phyloP scores from a whole-genome alignment of 2,113 vertebrate genomes.

The Microtus oregoni region DNA sequence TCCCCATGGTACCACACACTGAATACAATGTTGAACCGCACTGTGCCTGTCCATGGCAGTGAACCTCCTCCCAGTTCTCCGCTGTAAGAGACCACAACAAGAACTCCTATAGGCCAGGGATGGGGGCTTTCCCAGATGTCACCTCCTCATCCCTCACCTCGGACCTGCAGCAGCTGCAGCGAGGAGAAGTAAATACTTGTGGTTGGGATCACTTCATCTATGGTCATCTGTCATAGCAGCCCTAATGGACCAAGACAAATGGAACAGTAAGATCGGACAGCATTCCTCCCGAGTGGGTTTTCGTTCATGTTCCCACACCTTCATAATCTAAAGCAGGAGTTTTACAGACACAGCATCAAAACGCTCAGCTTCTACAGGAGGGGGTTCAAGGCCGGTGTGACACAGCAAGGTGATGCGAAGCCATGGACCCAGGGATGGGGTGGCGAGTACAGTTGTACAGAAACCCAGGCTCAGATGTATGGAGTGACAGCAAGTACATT shows the following conservation, averaged over 20 bases:
- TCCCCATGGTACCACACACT: not conserved
- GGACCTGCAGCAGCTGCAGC: not conserved
- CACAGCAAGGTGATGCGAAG: not conserved
- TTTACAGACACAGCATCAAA: not conserved
- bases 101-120: not conserved
- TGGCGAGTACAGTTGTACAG: not conserved
- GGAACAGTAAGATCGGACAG: not conserved
- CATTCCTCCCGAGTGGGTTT: not conserved
- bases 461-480: not conserved
- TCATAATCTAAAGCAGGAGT: not conserved
- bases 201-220: not conserved
- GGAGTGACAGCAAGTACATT: fast-evolving
- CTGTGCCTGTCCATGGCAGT: not conserved
- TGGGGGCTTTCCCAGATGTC: too few relatives aligned
- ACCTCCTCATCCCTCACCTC: not conserved
- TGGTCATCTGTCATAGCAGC: not conserved
- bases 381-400: not conserved
- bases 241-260: not conserved
- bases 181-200: not conserved
- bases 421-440: not conserved
- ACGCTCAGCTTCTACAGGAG: fast-evolving
- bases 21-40: not conserved
- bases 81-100: too few relatives aligned
- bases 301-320: not conserved
- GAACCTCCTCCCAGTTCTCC: not conserved